phyloP scores from a whole-genome alignment of 2,113 vertebrate genomes.

The Corythaeola cristata region DNA sequence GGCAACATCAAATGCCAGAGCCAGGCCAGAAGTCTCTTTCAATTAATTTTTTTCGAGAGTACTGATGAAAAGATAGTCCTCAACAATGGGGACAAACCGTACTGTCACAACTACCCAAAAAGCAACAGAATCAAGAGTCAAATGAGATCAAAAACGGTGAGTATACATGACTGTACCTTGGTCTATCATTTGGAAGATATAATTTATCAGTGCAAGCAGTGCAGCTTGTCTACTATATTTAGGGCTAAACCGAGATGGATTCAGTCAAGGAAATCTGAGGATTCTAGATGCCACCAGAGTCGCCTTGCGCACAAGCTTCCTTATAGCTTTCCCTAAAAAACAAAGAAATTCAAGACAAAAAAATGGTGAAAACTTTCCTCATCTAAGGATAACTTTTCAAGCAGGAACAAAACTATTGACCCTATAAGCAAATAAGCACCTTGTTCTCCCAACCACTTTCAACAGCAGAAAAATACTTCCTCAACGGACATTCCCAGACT shows the following conservation, averaged over 20 bases:
- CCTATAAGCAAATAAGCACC: slow-evolving; percentile 38
- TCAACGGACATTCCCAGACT: background rate
- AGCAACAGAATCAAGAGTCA: slow-evolving; percentile 57
- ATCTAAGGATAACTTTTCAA: slow-evolving; percentile 34
- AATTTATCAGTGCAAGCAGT: slow-evolving; percentile 70
- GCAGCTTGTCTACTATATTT: slow-evolving; percentile 68
- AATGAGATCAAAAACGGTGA: slow-evolving; percentile 53
- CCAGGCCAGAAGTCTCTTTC: slow-evolving; percentile 21
- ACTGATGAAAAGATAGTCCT: background rate
- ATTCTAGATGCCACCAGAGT: slow-evolving; percentile 69
- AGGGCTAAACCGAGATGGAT: slow-evolving; percentile 70
- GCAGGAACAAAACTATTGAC: slow-evolving; percentile 51
- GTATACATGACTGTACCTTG: slow-evolving; percentile 64
- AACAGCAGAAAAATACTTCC: background rate
- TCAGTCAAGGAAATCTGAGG: slow-evolving; percentile 72
- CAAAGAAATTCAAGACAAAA: slow-evolving; percentile 67
- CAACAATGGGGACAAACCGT: background rate
- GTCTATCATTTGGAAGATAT: slow-evolving; percentile 72
- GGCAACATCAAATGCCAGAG: slow-evolving; percentile 5
- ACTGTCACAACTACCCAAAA: slow-evolving; percentile 24
- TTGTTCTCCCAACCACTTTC: slow-evolving; percentile 41
- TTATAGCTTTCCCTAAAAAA: slow-evolving; percentile 68
- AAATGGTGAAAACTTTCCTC: slow-evolving; percentile 57
- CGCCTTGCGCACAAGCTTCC: slow-evolving; percentile 65
- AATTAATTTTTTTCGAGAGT: background rate